A percentile compares a stretch with the other conserved stretches of the same genome.
Conservation (phyloP, 2,888 invertebrate genomes). For the Phymatocera aterrima region DNA sequence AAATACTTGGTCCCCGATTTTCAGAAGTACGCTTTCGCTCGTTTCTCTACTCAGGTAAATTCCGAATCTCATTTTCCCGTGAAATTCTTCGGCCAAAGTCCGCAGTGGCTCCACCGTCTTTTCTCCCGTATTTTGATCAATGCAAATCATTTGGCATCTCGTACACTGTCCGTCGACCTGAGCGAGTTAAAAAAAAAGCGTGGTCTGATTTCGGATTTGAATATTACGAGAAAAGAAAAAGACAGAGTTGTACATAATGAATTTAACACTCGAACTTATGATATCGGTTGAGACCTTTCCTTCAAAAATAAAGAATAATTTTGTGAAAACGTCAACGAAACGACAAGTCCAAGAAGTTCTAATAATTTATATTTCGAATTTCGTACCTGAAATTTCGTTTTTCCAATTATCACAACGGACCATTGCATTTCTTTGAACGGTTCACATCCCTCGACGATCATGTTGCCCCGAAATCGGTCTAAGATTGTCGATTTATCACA, state of each 20-base stretch:
- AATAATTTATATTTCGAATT: not conserved
- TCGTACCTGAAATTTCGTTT: constrained; percentile 80
- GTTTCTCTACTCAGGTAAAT: constrained; percentile 79
- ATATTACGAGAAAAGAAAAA: too few species aligned
- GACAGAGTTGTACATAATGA: too few species aligned
- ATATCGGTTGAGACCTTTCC: too few species aligned
- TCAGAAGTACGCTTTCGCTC: constrained; percentile 55
- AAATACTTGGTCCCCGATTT: constrained; percentile 62
- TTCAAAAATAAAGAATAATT: not conserved
- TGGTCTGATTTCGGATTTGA: constrained; percentile 32
- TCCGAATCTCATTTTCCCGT: constrained; percentile 89
- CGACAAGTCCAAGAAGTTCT: not conserved
- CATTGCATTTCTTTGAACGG: constrained; percentile 90
- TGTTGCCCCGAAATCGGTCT: constrained; percentile 92
- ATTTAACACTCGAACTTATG: too few species aligned
- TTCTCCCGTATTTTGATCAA: constrained; percentile 90
- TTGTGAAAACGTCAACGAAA: not conserved
- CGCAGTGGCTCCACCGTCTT: constrained; percentile 88
- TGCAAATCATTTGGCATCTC: constrained; percentile 97
- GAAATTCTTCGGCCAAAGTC: constrained; percentile 84
- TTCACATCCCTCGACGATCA: constrained; percentile 84
- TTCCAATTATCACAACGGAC: constrained; percentile 81
- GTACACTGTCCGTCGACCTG: constrained; percentile 89
- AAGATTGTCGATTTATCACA: constrained; percentile 79
- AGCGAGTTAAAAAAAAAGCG: constrained; percentile 58